These are phyloP conservation scores for Actenoides lindsayi DNA, from an alignment of 2,113 vertebrate genomes.

Conservation along the genomic window DNA sequence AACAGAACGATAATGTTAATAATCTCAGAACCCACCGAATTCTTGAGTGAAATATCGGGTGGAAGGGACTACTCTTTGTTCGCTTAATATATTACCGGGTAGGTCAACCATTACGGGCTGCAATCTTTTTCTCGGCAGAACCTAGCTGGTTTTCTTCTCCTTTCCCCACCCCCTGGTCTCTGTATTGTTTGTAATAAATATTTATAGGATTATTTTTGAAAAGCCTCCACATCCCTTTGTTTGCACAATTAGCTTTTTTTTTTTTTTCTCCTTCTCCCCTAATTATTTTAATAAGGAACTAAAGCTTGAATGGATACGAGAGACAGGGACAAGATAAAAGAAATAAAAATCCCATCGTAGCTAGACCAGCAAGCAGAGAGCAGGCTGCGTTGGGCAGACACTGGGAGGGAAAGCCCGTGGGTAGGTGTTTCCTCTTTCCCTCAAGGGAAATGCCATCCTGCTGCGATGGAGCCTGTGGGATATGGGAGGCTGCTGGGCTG, in stretches of 20 bases:
- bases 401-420: neutral
- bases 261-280: neutral
- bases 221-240: slow-evolving; percentile 45
- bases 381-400: neutral
- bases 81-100: slow-evolving; percentile 65
- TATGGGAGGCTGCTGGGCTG: neutral
- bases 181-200: slow-evolving; percentile 63
- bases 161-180: neutral
- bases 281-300: neutral
- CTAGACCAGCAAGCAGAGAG: neutral
- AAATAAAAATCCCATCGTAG: neutral
- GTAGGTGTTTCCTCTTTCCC: neutral
- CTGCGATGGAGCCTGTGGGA: neutral
- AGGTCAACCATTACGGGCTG: slow-evolving; percentile 45
- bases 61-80: slow-evolving; percentile 46
- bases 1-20: slow-evolving; percentile 60
- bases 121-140: slow-evolving; percentile 42
- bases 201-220: slow-evolving; percentile 72
- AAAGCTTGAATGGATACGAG: neutral
- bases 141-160: slow-evolving; percentile 54
- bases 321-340: neutral
- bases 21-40: slow-evolving; percentile 47
- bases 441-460: neutral
- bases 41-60: slow-evolving; percentile 29
- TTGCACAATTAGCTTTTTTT: slow-evolving; percentile 47